A percentile compares a stretch with the other conserved stretches of the same genome.
Evolutionary conservation across 2,888 invertebrate genomes (phyloP).

Genomic region (Drosophila sordidula): DNA sequence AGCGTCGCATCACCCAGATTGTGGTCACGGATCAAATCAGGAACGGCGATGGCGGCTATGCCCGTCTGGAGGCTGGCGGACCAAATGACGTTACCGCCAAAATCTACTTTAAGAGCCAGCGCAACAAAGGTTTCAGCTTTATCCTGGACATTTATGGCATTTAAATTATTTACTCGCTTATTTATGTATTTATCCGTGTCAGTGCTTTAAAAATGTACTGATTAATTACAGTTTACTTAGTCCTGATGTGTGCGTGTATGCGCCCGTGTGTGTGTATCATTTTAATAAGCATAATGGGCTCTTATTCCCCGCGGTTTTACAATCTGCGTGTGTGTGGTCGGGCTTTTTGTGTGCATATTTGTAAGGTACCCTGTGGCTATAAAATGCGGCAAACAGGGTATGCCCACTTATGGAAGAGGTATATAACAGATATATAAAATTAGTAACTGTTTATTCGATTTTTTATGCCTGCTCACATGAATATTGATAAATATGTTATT

Average conservation of each 20-base stretch:
- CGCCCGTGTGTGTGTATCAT: constrained; percentile 22
- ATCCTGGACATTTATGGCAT: constrained; percentile 84
- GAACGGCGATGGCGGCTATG: constrained; percentile 85
- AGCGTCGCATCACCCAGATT: constrained; percentile 82
- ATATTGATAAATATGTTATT: no score
- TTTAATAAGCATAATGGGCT: constrained; percentile 40
- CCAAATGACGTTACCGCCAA: constrained; percentile 80
- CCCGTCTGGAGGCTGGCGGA: constrained; percentile 84
- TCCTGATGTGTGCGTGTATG: background rate
- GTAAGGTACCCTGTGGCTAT: background rate
- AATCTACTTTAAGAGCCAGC: constrained; percentile 85
- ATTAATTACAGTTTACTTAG: constrained; percentile 48
- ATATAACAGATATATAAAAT: no score
- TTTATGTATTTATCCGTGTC: constrained; percentile 1
- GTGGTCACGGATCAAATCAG: constrained; percentile 84
- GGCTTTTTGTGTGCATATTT: constrained; percentile 1
- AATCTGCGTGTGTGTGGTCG: constrained; percentile 1
- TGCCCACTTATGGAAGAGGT: background rate
- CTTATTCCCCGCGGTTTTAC: constrained; percentile 20
- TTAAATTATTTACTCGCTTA: constrained; percentile 24
- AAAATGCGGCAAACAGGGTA: background rate
- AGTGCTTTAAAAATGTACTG: constrained; percentile 8
- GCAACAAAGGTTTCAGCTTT: constrained; percentile 85
- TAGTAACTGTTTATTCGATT: no score
- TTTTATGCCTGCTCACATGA: no score